Evolutionary conservation across 2,888 invertebrate genomes (phyloP).

Genomic region (Patella ulyssiponensis): DNA sequence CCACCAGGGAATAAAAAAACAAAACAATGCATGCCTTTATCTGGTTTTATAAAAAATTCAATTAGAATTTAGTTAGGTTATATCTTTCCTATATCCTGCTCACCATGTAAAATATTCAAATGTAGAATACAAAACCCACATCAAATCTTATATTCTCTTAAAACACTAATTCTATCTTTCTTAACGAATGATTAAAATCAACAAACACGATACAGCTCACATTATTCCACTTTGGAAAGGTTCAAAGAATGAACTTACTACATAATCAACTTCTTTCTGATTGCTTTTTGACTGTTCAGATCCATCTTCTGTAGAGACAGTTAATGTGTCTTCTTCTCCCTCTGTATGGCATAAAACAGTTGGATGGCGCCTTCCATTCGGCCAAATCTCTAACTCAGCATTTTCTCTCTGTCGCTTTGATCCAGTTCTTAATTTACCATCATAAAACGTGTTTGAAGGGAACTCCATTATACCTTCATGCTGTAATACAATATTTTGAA

Average conservation of each 20-base stretch:
- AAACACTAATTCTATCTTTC: too few species aligned
- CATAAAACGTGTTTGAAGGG: conserved; percentile 83
- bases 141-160: too few species aligned
- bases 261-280: conserved; percentile 44
- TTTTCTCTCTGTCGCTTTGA: conserved; percentile 43
- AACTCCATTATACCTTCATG: conserved; percentile 83
- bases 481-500: conserved; percentile 72
- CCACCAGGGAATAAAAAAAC: too few species aligned
- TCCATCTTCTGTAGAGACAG: conserved; percentile 29
- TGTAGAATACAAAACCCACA: too few species aligned
- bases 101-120: too few species aligned
- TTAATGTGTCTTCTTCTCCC: conserved; percentile 43
- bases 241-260: conserved; percentile 40
- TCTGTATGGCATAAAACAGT: conserved; percentile 52
- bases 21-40: too few species aligned
- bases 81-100: too few species aligned
- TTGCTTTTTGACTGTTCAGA: conserved; percentile 42
- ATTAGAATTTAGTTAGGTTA: too few species aligned
- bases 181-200: too few species aligned
- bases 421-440: conserved; percentile 72
- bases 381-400: conserved; percentile 51
- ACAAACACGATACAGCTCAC: too few species aligned
- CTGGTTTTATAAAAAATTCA: too few species aligned
- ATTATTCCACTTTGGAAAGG: too few species aligned
- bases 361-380: conserved; percentile 45